Conservation (phyloP, 1,140 invertebrate genomes). For the Heliconius melpomene region DNA sequence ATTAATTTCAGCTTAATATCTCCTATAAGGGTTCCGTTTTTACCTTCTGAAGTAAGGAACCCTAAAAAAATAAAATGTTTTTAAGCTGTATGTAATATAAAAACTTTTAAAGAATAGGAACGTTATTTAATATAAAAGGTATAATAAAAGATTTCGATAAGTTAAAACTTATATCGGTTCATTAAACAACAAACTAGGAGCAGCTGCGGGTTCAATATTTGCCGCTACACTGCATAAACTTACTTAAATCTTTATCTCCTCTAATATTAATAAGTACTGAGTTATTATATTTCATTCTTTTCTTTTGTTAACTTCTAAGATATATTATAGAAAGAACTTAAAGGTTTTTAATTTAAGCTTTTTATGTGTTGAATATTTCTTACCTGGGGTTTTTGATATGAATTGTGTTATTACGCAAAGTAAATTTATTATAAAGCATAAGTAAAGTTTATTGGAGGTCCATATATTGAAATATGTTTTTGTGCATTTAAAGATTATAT, state of each 20-base stretch:
- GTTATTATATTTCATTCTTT: background rate
- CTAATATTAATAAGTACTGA: background rate
- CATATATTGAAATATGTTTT: no score
- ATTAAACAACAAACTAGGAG: constrained; percentile 30
- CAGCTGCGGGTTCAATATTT: constrained; percentile 34
- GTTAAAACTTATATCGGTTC: constrained; percentile 20
- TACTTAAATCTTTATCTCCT: background rate
- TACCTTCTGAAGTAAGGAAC: no score
- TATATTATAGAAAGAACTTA: background rate
- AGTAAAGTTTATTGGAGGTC: background rate
- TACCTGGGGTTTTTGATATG: background rate
- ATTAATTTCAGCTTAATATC: no score
- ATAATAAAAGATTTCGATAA: background rate
- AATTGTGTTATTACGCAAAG: background rate
- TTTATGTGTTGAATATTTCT: background rate
- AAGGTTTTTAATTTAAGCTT: background rate
- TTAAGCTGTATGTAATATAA: background rate
- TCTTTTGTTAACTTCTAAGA: background rate
- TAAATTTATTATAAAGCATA: background rate
- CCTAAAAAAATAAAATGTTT: background rate
- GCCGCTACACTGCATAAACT: constrained; percentile 25
- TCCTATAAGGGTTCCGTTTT: no score
- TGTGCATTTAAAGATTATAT: no score
- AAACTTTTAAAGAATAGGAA: background rate
- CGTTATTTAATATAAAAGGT: background rate